These are phyloP conservation scores for Hyles euphorbiae DNA, from an alignment of 1,140 invertebrate genomes.

Conservation along the genomic window DNA sequence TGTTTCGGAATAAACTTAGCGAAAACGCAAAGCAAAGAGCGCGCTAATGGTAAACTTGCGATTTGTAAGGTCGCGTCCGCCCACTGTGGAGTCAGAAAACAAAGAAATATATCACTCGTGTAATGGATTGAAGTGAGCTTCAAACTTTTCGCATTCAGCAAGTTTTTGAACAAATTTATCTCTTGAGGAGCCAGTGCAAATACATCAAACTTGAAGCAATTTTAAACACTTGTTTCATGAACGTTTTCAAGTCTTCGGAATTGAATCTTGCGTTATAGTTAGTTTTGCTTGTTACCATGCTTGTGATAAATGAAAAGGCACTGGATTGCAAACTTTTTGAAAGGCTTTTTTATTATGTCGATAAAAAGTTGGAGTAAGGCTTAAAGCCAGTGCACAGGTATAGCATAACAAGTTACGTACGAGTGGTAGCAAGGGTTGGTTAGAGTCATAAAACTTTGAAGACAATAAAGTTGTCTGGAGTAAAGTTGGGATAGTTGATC, in stretches of 20 bases:
- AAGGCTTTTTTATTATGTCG: too few relatives aligned
- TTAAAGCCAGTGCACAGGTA: slow-evolving; percentile 3
- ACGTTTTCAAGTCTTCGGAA: slow-evolving; percentile 57
- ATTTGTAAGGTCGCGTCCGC: slow-evolving; percentile 57
- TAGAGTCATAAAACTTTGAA: slow-evolving; percentile 51
- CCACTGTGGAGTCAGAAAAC: slow-evolving; percentile 63
- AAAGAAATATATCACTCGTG: slow-evolving; percentile 74
- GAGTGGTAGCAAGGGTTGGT: slow-evolving; percentile 34
- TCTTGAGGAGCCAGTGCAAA: slow-evolving; percentile 65
- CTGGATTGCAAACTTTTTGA: too few relatives aligned
- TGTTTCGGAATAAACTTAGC: too few relatives aligned
- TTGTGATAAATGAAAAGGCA: not conserved
- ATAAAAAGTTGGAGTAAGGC: slow-evolving; percentile 1
- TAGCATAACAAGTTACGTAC: slow-evolving; percentile 14
- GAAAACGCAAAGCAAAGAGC: slow-evolving; percentile 14
- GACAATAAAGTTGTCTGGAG: slow-evolving; percentile 52
- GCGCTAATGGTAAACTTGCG: slow-evolving; percentile 56
- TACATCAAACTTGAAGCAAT: slow-evolving; percentile 73
- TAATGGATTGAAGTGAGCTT: slow-evolving; percentile 75
- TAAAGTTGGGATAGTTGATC: slow-evolving; percentile 50
- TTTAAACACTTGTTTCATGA: slow-evolving; percentile 69
- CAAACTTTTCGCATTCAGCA: slow-evolving; percentile 73
- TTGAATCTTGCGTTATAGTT: slow-evolving; percentile 14
- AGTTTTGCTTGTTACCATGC: not conserved
- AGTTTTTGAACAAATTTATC: slow-evolving; percentile 74